A percentile compares a stretch with the other conserved stretches of the same genome.
Evolutionary conservation across 1,140 invertebrate genomes (phyloP).

Genomic region (Thaumatotibia leucotreta): DNA sequence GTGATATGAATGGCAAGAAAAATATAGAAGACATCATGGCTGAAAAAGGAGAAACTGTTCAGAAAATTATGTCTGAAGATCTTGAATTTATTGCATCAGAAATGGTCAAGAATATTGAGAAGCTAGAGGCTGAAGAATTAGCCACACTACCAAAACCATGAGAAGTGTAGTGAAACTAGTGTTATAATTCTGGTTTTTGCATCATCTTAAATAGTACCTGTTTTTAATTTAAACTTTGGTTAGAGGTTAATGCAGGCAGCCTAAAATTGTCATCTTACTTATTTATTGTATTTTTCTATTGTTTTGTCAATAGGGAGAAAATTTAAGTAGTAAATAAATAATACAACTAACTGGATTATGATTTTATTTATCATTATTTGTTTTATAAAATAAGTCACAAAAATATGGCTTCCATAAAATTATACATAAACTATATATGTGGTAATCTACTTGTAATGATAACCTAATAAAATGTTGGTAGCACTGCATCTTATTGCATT

Average conservation of each 20-base stretch:
- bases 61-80: slow-evolving; percentile 71
- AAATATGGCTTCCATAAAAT: slow-evolving; percentile 8
- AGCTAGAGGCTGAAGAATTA: slow-evolving; percentile 24
- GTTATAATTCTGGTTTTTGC: background rate
- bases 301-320: background rate
- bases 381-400: background rate
- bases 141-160: background rate
- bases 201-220: too few relatives aligned
- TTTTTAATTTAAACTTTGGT: background rate
- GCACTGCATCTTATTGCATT: background rate
- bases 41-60: slow-evolving; percentile 88
- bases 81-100: slow-evolving; percentile 65
- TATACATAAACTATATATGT: background rate
- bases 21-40: slow-evolving; percentile 92
- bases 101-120: slow-evolving; percentile 41
- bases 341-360: slow-evolving; percentile 1
- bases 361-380: slow-evolving; percentile 2
- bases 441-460: background rate
- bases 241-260: slow-evolving; percentile 21
- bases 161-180: background rate
- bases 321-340: slow-evolving; percentile 21
- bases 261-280: too few relatives aligned
- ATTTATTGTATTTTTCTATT: too few relatives aligned
- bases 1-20: slow-evolving; percentile 82
- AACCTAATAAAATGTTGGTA: background rate